A percentile compares a stretch with the other conserved stretches of the same genome.
phyloP scores from a whole-genome alignment of 2,113 vertebrate genomes.

The Semnornis frantzii region DNA sequence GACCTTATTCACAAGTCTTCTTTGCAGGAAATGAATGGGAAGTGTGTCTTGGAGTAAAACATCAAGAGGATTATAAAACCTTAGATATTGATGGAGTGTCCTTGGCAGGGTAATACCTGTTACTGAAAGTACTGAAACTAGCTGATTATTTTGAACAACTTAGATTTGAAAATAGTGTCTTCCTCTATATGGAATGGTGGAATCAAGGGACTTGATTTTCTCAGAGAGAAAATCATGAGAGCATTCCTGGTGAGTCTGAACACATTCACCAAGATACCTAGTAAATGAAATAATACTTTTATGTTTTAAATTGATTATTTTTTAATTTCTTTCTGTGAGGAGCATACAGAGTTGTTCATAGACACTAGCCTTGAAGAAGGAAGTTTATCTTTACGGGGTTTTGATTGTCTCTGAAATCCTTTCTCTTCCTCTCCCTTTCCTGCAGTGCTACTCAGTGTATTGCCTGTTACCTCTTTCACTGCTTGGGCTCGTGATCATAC shows the following conservation, averaged over 20 bases:
- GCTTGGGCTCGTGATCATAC: accelerated
- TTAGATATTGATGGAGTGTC: not conserved
- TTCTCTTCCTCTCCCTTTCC: not conserved
- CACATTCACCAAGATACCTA: not conserved
- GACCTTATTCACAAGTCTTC: not conserved
- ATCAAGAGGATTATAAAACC: not conserved
- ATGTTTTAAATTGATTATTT: not conserved
- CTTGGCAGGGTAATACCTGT: not conserved
- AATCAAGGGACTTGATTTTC: not conserved
- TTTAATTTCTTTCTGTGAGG: not conserved
- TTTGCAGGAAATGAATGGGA: not conserved
- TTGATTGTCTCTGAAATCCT: not conserved
- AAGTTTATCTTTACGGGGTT: not conserved
- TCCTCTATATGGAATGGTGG: not conserved
- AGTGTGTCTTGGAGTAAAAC: constrained; percentile 6
- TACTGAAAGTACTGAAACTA: not conserved
- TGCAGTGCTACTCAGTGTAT: not conserved
- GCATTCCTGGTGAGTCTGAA: not conserved
- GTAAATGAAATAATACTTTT: not conserved
- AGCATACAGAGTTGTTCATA: not conserved
- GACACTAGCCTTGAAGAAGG: not conserved
- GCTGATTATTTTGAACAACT: not conserved
- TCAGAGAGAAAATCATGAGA: not conserved
- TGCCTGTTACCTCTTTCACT: not conserved
- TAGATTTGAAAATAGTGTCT: not conserved